phyloP scores from a whole-genome alignment of 2,888 invertebrate species.

The Kuschelorhynchus macadamiae region DNA sequence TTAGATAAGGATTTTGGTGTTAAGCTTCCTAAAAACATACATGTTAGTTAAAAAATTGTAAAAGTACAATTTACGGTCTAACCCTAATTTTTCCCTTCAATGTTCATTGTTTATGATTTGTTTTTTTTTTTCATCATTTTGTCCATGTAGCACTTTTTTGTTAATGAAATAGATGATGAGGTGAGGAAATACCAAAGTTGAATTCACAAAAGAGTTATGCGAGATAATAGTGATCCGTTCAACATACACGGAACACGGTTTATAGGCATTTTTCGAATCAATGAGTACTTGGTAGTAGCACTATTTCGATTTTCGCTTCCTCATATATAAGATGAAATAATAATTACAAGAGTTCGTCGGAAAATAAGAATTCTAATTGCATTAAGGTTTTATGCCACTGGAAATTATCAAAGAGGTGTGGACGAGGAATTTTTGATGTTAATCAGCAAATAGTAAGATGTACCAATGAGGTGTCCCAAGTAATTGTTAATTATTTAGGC shows the following conservation, averaged over 20 bases:
- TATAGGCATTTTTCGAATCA: constrained; percentile 6
- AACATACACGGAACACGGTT: constrained; percentile 3
- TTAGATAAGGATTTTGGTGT: too few species aligned
- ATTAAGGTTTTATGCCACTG: constrained; percentile 13
- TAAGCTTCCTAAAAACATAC: too few species aligned
- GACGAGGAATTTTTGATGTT: constrained; percentile 10
- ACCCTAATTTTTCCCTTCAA: too few species aligned
- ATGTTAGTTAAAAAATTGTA: too few species aligned
- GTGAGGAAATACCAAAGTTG: too few species aligned
- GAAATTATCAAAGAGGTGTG: constrained; percentile 18
- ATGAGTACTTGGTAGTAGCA: constrained; percentile 2
- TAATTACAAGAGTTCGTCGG: neutral
- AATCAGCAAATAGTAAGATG: constrained; percentile 14
- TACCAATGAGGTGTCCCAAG: neutral
- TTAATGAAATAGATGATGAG: too few species aligned
- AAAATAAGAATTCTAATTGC: constrained; percentile 6
- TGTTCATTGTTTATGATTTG: too few species aligned
- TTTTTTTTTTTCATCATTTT: too few species aligned
- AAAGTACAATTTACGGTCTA: too few species aligned
- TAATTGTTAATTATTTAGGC: neutral
- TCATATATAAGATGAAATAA: neutral
- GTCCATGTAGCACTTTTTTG: too few species aligned
- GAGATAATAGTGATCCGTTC: neutral
- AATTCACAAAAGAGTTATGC: constrained; percentile 1
- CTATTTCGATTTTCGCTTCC: neutral